A percentile compares a stretch with the other conserved stretches of the same genome.
These are phyloP conservation scores for Poeciliopsis gracilis DNA, from an alignment of 2,797 vertebrate genomes.

Conservation along the genomic window DNA sequence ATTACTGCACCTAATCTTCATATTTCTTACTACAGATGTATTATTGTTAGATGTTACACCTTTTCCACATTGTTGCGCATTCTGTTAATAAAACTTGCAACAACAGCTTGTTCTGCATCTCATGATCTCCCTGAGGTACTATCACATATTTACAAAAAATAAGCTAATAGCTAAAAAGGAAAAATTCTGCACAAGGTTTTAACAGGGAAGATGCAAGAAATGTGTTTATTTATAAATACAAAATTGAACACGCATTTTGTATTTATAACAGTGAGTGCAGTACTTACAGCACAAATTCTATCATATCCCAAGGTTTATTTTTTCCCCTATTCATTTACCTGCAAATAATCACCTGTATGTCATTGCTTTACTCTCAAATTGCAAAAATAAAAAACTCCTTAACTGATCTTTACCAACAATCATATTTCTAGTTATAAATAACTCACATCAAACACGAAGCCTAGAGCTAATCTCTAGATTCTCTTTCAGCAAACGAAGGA, in stretches of 20 bases:
- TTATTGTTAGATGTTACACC: background rate
- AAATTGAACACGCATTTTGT: background rate
- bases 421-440: background rate
- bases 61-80: background rate
- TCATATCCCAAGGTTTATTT: background rate
- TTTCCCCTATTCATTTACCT: background rate
- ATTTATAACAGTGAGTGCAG: background rate
- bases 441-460: background rate
- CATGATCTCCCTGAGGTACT: background rate
- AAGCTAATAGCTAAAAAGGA: background rate
- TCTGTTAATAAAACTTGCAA: background rate
- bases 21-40: background rate
- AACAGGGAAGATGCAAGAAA: background rate
- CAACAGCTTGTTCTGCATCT: background rate
- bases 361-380: background rate
- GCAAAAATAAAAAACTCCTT: background rate
- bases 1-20: background rate
- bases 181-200: background rate
- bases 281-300: background rate
- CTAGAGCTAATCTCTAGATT: slow-evolving; percentile 18
- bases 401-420: background rate
- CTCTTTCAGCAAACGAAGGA: slow-evolving; percentile 30
- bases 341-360: background rate
- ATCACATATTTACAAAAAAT: background rate
- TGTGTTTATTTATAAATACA: background rate